phyloP scores from a whole-genome alignment of 2,797 vertebrate genomes.

The Coendou prehensilis region DNA sequence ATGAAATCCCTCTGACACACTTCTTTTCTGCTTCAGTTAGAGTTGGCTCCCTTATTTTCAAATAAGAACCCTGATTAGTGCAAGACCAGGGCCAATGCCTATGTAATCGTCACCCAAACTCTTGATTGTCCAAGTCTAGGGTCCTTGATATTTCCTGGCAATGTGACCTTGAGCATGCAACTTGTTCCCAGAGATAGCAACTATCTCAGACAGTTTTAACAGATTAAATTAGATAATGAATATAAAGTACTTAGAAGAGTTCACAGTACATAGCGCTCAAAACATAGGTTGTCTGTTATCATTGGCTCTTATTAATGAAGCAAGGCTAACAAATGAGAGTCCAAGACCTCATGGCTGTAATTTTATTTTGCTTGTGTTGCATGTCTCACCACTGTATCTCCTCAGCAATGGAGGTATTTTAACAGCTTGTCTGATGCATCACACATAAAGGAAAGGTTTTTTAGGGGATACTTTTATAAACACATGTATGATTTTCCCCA shows the following conservation, averaged over 20 bases:
- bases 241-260: constrained; percentile 23
- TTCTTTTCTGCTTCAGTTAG: constrained; percentile 45
- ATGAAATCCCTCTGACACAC: constrained; percentile 47
- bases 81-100: constrained; percentile 31
- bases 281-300: neutral
- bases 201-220: neutral
- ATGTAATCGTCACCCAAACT: neutral
- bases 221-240: constrained; percentile 51
- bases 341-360: neutral
- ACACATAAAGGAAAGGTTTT: constrained; percentile 12
- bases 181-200: neutral
- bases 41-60: constrained; percentile 12
- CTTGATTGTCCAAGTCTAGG: neutral
- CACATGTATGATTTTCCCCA: neutral
- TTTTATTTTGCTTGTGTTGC: neutral
- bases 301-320: constrained; percentile 36
- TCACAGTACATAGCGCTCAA: neutral
- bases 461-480: constrained; percentile 53
- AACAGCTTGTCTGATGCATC: constrained; percentile 29
- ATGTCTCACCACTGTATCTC: neutral
- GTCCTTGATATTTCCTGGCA: constrained; percentile 10
- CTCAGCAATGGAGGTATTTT: constrained; percentile 46
- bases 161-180: neutral
- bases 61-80: constrained; percentile 45
- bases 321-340: constrained; percentile 18